Conservation (phyloP, 2,888 invertebrate species). For the Achlya flavicornis region DNA sequence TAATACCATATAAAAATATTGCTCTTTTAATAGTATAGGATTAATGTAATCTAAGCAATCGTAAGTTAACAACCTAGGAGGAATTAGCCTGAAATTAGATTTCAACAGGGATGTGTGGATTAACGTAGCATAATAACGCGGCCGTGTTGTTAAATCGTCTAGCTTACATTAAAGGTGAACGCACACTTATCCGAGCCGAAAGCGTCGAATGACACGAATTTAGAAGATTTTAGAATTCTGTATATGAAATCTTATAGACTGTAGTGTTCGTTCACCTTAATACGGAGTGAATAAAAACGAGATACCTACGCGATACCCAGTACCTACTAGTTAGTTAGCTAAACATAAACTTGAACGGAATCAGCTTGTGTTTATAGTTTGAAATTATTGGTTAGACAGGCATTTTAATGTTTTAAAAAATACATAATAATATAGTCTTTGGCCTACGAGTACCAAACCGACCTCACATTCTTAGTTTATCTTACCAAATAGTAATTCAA, state of each 20-base stretch:
- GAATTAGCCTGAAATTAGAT: background rate
- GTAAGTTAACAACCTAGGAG: background rate
- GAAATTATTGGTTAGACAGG: background rate
- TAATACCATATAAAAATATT: no score
- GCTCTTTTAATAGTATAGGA: no score
- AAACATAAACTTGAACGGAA: background rate
- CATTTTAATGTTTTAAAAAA: no score
- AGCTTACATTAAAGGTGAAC: no score
- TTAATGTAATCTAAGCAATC: background rate
- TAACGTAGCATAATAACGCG: background rate
- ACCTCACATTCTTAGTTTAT: conserved; percentile 65
- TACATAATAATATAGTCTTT: background rate
- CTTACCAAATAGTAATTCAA: conserved; percentile 72
- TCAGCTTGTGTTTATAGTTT: background rate
- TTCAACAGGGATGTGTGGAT: background rate
- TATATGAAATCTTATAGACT: no score
- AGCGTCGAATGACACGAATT: no score
- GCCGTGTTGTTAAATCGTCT: background rate
- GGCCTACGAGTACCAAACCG: conserved; percentile 35
- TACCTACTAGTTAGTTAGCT: no score
- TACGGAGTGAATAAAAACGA: background rate
- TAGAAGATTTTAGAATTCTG: no score
- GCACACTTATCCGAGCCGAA: no score
- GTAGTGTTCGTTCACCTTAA: no score
- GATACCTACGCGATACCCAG: background rate